phyloP scores from a whole-genome alignment of 2,888 invertebrate genomes.

The Mythimna ferrago region DNA sequence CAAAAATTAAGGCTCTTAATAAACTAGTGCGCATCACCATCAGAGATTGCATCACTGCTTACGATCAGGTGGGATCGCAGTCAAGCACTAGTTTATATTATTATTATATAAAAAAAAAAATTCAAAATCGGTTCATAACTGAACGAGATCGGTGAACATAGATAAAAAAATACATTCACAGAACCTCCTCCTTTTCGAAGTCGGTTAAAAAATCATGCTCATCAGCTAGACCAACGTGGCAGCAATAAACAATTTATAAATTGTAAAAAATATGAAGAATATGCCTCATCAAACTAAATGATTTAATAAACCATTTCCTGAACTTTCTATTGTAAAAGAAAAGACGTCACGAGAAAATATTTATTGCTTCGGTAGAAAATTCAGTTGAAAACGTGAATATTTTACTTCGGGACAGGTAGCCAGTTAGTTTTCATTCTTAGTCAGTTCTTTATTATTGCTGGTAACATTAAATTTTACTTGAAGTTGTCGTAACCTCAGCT shows the following conservation, averaged over 20 bases:
- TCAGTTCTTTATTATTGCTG: slow-evolving; percentile 48
- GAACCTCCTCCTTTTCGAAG: no score
- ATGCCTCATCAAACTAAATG: slow-evolving; percentile 12
- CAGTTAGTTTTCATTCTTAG: slow-evolving; percentile 35
- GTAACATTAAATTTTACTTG: slow-evolving; percentile 41
- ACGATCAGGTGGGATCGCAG: no score
- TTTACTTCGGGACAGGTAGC: slow-evolving; percentile 31
- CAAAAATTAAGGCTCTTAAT: no score
- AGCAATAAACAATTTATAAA: background rate
- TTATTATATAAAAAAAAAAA: no score
- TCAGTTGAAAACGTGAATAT: slow-evolving; percentile 40
- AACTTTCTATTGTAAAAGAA: slow-evolving; percentile 29
- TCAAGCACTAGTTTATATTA: no score
- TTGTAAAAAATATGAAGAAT: background rate
- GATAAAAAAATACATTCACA: no score
- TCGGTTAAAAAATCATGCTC: background rate
- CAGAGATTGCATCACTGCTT: no score
- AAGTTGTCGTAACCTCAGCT: slow-evolving; percentile 13
- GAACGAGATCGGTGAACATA: no score
- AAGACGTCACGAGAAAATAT: slow-evolving; percentile 34
- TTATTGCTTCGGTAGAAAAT: slow-evolving; percentile 33
- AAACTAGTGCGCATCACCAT: no score
- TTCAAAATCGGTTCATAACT: no score
- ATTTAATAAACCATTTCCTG: slow-evolving; percentile 24
- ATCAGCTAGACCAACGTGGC: background rate